Evolutionary conservation across 2,888 invertebrate species (phyloP).

Genomic region (Hirtodrosophila alboralis): DNA sequence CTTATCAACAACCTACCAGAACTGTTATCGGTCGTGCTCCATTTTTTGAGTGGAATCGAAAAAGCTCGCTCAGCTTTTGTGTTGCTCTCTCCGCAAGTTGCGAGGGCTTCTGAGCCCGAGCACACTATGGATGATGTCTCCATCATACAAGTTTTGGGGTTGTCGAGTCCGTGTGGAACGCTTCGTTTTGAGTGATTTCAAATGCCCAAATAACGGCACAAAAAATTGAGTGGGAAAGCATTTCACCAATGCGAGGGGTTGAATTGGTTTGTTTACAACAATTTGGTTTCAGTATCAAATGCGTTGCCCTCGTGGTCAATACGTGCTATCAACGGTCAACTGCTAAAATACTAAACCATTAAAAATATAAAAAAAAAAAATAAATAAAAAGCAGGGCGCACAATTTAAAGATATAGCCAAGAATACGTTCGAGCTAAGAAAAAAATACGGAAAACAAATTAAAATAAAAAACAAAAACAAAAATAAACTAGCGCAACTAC

Average conservation of each 20-base stretch:
- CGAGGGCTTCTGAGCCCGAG: slow-evolving; percentile 32
- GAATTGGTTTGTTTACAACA: slow-evolving; percentile 80
- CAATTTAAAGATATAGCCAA: slow-evolving; percentile 37
- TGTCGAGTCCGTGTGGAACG: slow-evolving; percentile 36
- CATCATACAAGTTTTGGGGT: slow-evolving; percentile 56
- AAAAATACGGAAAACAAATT: slow-evolving; percentile 1
- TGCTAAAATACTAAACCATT: slow-evolving; percentile 15
- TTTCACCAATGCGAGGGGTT: slow-evolving; percentile 76
- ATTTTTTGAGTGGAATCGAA: slow-evolving; percentile 42
- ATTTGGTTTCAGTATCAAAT: slow-evolving; percentile 74
- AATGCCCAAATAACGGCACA: slow-evolving; percentile 67
- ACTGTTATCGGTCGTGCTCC: slow-evolving; percentile 63
- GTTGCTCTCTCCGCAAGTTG: slow-evolving; percentile 11
- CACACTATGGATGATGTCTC: slow-evolving; percentile 41
- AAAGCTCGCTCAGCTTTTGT: slow-evolving; percentile 60
- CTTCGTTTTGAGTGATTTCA: slow-evolving; percentile 53
- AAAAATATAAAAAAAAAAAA: too few relatives aligned
- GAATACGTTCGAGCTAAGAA: slow-evolving; percentile 13
- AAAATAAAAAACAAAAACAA: too few relatives aligned
- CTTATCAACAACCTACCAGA: slow-evolving; percentile 53
- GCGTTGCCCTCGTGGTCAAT: slow-evolving; percentile 70
- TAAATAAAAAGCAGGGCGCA: slow-evolving; percentile 40
- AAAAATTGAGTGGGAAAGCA: slow-evolving; percentile 60
- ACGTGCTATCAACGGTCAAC: slow-evolving; percentile 57
- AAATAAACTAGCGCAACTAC: slow-evolving; percentile 23